phyloP scores from a whole-genome alignment of 2,888 invertebrate species.

The Phortica okadai region DNA sequence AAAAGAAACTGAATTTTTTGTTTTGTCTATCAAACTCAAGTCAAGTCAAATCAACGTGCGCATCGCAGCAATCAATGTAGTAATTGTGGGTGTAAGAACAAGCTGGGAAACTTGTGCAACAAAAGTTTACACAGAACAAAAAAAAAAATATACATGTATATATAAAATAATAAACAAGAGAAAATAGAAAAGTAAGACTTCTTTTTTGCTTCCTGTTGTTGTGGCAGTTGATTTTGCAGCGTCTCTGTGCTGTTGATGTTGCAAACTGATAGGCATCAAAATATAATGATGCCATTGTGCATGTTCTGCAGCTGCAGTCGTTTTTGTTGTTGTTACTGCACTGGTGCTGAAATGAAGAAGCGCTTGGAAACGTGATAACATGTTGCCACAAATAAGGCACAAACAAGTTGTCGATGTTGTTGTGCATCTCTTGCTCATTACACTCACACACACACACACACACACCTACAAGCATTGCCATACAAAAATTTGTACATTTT shows the following conservation, averaged over 20 bases:
- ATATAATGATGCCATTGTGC: conserved; percentile 35
- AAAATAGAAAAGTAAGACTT: not conserved
- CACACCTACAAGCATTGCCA: not conserved
- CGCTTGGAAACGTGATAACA: conserved; percentile 62
- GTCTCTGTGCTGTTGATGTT: not conserved
- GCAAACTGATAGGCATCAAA: conserved; percentile 24
- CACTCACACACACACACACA: not conserved
- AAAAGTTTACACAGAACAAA: not conserved
- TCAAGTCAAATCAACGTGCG: not conserved
- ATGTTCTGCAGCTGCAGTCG: not conserved
- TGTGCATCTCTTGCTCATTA: conserved; percentile 39
- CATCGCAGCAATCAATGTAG: not conserved
- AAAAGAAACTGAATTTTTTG: not conserved
- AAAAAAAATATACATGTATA: not conserved
- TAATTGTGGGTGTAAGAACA: not conserved
- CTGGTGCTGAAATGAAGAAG: not conserved
- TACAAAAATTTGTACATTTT: not conserved
- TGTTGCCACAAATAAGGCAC: conserved; percentile 52
- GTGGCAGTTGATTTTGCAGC: not conserved
- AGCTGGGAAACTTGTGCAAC: conserved; percentile 26
- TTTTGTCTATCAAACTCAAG: not conserved
- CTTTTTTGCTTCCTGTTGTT: conserved; percentile 6
- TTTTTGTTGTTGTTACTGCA: conserved; percentile 5
- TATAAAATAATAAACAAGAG: not conserved
- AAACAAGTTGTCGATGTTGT: conserved; percentile 44